These are phyloP conservation scores for Tolmerus cingulatus DNA, from an alignment of 2,888 invertebrate species.

Conservation along the genomic window DNA sequence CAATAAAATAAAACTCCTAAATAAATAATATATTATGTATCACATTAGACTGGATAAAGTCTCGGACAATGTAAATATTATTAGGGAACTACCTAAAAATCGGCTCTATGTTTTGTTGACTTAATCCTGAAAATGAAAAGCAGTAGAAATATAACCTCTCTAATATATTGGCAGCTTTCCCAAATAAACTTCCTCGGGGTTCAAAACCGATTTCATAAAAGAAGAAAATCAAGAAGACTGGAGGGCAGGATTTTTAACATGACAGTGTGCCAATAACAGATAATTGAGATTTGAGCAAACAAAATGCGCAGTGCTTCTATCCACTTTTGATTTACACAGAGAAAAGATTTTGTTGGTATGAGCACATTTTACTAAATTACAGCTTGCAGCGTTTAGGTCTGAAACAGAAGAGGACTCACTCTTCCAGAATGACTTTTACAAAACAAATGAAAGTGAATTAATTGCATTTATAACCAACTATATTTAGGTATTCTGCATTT, in stretches of 20 bases:
- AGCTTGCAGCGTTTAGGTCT: slow-evolving; percentile 10
- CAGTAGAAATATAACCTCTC: not conserved
- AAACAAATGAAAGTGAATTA: not conserved
- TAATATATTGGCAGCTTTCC: not conserved
- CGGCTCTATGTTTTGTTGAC: not conserved
- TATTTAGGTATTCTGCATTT: not conserved
- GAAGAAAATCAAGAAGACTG: slow-evolving; percentile 14
- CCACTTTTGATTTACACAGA: slow-evolving; percentile 22
- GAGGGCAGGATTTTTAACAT: slow-evolving; percentile 33
- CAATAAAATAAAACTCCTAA: not conserved
- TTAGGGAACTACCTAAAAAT: not conserved
- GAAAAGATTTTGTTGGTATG: not conserved
- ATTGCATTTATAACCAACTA: not conserved
- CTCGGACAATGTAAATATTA: not conserved
- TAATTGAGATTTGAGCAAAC: slow-evolving; percentile 34
- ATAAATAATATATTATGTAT: not conserved
- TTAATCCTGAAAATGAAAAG: not conserved
- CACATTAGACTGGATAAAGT: not conserved
- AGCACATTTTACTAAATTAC: slow-evolving; percentile 23
- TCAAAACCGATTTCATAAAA: not conserved
- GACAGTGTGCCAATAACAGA: slow-evolving; percentile 32
- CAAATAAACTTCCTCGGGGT: slow-evolving; percentile 6
- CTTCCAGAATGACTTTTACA: not conserved
- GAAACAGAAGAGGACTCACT: not conserved
- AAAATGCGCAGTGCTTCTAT: not conserved